Evolutionary conservation across 1,140 invertebrate genomes (phyloP), one percentile per base, ranked within the genome.

Genomic region (Brachystomella parvula): DNA sequence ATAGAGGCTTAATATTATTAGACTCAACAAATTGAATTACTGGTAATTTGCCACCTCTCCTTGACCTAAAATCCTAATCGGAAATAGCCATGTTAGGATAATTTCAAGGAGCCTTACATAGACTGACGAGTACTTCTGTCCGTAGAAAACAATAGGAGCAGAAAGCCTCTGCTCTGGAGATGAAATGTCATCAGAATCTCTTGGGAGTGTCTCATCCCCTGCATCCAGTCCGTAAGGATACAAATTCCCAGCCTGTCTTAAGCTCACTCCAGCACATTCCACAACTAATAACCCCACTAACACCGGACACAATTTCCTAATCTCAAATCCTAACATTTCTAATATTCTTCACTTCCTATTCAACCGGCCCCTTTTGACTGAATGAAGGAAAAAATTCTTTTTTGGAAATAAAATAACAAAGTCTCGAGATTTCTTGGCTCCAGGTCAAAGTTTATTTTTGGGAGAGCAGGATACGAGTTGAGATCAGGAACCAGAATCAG

Each of bases 61-160:
- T n/a, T n/a, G n/a, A n/a, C n/a, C n/a, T n/a, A n/a, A n/a, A n/a
- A n/a, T n/a, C n/a, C n/a, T n/a, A n/a, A n/a, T n/a, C n/a, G n/a
- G n/a, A n/a, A n/a, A n/a, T n/a, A n/a, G n/a, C n/a, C n/a, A n/a
- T n/a, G n/a, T n/a, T n/a, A n/a, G n/a, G n/a, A n/a, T n/a, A n/a
- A n/a, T n/a, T n/a, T n/a, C n/a, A n/a, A n/a, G n/a, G n/a, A n/a
- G 29, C 89, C 88, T 90, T 79, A 92, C 89, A 78, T 82, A 90
- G 75, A 90, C 80, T 32, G 81, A 81, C 47, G 83, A 82, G 77
- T 88, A 90, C 57, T 78, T 77, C 53, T 85, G 83, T 71, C 86
- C 85, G 77, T 85, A 90, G 76, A 89, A 89, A 3, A 80, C 77
- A 61, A 91, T 82, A 0, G 88, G 87, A 2, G 81, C 82, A 65